Percentiles rank a stretch among this genome's conserved stretches.
These are phyloP conservation scores for Poecilobothrus nobilitatus DNA, from an alignment of 2,888 invertebrate species.

Conservation along the genomic window DNA sequence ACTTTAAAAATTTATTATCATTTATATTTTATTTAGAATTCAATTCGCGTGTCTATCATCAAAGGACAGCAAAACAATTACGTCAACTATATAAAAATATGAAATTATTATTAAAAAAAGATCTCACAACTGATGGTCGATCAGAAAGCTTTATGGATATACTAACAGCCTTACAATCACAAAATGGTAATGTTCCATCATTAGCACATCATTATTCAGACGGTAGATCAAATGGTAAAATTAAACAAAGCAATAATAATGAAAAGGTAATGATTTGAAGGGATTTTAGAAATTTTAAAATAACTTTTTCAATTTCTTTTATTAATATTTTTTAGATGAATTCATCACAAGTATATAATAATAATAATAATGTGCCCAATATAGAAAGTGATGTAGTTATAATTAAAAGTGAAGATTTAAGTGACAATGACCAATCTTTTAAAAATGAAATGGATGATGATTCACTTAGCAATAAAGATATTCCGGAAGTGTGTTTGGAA, in stretches of 20 bases:
- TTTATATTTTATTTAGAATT: constrained; percentile 29
- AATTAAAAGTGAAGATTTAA: constrained; percentile 42
- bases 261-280: not conserved
- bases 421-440: constrained; percentile 39
- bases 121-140: constrained; percentile 32
- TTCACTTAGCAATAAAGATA: constrained; percentile 39
- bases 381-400: constrained; percentile 41
- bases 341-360: not conserved
- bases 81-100: constrained; percentile 43
- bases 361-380: constrained; percentile 16
- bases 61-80: constrained; percentile 41
- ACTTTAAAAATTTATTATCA: not conserved
- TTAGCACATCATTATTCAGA: constrained; percentile 21
- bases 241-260: not conserved
- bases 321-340: not conserved
- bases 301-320: not conserved
- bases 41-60: constrained; percentile 41
- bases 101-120: constrained; percentile 42
- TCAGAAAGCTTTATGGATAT: constrained; percentile 36
- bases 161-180: constrained; percentile 39
- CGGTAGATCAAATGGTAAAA: constrained; percentile 10
- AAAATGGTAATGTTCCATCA: constrained; percentile 37
- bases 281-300: too few species aligned
- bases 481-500: constrained; percentile 41
- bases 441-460: constrained; percentile 33